Evolutionary conservation across 2,888 invertebrate genomes (phyloP).

Genomic region (Volucella inanis): DNA sequence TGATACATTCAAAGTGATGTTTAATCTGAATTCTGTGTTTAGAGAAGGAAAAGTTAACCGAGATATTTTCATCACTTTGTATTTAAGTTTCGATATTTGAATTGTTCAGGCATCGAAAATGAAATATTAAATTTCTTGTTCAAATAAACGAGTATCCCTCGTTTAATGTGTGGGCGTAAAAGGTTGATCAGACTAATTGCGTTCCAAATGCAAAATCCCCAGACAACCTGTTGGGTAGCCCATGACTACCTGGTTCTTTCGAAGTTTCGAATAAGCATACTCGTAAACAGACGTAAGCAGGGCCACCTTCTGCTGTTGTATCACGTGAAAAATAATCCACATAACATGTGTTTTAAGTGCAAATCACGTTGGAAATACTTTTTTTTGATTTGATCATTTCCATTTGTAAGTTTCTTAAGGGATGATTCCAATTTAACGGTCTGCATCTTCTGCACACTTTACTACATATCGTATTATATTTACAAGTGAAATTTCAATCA

Average conservation of each 20-base stretch:
- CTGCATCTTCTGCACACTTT: background rate
- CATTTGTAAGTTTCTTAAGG: background rate
- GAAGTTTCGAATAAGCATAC: background rate
- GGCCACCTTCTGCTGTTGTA: constrained; percentile 44
- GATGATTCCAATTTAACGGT: background rate
- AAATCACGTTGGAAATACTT: constrained; percentile 24
- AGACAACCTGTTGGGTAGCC: constrained; percentile 35
- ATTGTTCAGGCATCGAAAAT: constrained; percentile 24
- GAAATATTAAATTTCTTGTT: constrained; percentile 40
- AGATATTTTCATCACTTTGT: constrained; percentile 3
- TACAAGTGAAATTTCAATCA: constrained; percentile 45
- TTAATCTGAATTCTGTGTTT: constrained; percentile 21
- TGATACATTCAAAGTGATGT: constrained; percentile 13
- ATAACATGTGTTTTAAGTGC: constrained; percentile 40
- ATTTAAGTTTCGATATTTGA: constrained; percentile 36
- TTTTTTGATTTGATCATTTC: background rate
- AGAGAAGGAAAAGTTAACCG: background rate
- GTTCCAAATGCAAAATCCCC: constrained; percentile 5
- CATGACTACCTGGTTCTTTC: constrained; percentile 23
- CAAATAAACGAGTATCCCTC: background rate
- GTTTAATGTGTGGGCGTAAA: background rate
- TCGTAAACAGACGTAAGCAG: background rate
- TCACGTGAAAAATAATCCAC: constrained; percentile 67
- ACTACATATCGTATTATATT: constrained; percentile 3
- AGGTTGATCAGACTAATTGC: constrained; percentile 21